These are phyloP conservation scores for Helicolenus hilgendorfi DNA, from an alignment of 2,797 vertebrate species.

Conservation along the genomic window DNA sequence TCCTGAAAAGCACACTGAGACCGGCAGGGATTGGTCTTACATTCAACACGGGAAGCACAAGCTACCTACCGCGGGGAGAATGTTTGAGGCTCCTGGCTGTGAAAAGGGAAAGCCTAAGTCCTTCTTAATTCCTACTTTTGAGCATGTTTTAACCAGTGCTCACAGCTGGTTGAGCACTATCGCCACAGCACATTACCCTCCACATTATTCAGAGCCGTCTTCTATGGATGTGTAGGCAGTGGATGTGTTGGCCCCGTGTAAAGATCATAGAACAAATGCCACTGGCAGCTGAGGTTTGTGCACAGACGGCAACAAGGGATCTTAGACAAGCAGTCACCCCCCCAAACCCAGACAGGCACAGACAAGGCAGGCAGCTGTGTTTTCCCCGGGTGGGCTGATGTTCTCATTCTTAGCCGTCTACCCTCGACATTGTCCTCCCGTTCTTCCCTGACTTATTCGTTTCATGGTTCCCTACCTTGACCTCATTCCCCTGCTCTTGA, in stretches of 20 bases:
- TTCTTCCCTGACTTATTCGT: slow-evolving; percentile 39
- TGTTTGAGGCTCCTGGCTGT: slow-evolving; percentile 25
- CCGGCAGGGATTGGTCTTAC: slow-evolving; percentile 38
- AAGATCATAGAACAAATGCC: slow-evolving; percentile 42
- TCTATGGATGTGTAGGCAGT: slow-evolving; percentile 19
- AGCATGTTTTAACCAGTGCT: slow-evolving; percentile 16
- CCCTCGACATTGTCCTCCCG: slow-evolving; percentile 38
- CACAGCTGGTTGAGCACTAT: slow-evolving; percentile 27
- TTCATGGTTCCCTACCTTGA: slow-evolving; percentile 62
- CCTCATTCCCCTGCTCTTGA: slow-evolving; percentile 56
- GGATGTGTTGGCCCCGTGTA: slow-evolving; percentile 25
- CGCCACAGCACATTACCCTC: background rate
- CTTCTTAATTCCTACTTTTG: slow-evolving; percentile 40
- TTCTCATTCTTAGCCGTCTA: slow-evolving; percentile 55
- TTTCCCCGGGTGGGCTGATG: slow-evolving; percentile 47
- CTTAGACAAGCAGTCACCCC: slow-evolving; percentile 36
- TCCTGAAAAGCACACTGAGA: slow-evolving; percentile 54
- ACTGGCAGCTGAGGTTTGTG: slow-evolving; percentile 30
- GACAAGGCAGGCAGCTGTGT: slow-evolving; percentile 46
- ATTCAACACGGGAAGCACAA: slow-evolving; percentile 15
- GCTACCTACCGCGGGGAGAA: slow-evolving; percentile 24
- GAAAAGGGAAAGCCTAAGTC: slow-evolving; percentile 20
- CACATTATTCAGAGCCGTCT: slow-evolving; percentile 20
- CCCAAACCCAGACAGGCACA: slow-evolving; percentile 43
- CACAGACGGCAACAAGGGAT: slow-evolving; percentile 16